Conservation (phyloP, 2,888 invertebrate genomes). For the Tachina lurida region DNA sequence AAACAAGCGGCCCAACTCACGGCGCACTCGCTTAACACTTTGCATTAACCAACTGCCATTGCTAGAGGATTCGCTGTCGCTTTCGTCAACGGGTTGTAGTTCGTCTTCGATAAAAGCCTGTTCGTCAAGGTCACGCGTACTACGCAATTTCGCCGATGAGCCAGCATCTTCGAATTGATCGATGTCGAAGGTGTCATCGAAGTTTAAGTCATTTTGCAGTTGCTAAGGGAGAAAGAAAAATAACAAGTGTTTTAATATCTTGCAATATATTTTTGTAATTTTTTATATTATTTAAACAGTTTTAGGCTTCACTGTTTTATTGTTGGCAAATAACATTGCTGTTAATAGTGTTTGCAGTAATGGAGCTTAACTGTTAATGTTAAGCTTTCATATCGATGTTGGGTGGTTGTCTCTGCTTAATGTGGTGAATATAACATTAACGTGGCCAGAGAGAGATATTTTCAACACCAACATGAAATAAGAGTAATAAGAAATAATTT, state of each 20-base stretch:
- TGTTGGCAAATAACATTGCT: background rate
- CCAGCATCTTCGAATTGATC: constrained; percentile 72
- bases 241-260: background rate
- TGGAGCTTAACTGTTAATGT: background rate
- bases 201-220: constrained; percentile 75
- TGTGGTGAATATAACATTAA: constrained; percentile 42
- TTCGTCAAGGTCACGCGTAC: constrained; percentile 75
- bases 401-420: constrained; percentile 39
- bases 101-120: constrained; percentile 77
- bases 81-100: constrained; percentile 74
- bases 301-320: background rate
- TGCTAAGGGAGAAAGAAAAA: constrained; percentile 67
- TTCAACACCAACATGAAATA: too few species aligned
- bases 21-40: constrained; percentile 79
- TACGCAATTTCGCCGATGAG: constrained; percentile 68
- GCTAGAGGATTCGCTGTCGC: constrained; percentile 53
- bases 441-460: background rate
- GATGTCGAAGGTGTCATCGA: constrained; percentile 76
- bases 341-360: background rate
- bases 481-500: too few species aligned
- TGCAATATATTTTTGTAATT: background rate
- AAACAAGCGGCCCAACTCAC: constrained; percentile 78
- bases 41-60: constrained; percentile 77
- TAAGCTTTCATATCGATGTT: background rate
- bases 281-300: background rate